Conservation (phyloP, 2,113 vertebrate species). For the Ammodramus savannarum region DNA sequence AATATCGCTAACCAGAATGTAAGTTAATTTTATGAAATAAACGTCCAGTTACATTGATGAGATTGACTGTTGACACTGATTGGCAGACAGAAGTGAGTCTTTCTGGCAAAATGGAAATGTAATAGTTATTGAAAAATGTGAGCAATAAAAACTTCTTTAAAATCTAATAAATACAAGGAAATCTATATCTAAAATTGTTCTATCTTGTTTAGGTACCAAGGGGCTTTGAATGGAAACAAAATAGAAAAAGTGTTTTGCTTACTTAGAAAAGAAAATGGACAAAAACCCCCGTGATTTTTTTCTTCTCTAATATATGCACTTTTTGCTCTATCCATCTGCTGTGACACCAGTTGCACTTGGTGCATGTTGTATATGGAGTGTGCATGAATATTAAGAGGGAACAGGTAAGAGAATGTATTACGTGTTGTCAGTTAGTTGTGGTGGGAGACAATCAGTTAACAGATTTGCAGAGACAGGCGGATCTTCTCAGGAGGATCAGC, state of each 20-base stretch:
- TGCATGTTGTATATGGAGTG: neutral
- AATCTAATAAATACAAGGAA: constrained; percentile 22
- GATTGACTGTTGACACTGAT: constrained; percentile 56
- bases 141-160: constrained; percentile 32
- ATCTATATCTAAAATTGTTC: neutral
- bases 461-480: neutral
- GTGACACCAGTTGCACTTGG: neutral
- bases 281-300: rapidly evolving
- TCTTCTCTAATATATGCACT: neutral
- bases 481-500: neutral
- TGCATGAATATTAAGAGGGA: constrained; percentile 4
- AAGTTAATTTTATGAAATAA: constrained; percentile 51
- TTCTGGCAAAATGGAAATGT: constrained; percentile 22
- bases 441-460: constrained; percentile 5
- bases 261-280: neutral
- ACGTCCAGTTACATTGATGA: constrained; percentile 36
- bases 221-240: neutral
- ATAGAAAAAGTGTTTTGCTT: neutral
- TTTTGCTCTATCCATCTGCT: neutral
- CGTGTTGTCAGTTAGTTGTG: neutral
- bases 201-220: neutral
- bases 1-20: neutral
- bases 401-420: neutral
- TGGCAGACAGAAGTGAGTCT: constrained; percentile 32
- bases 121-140: constrained; percentile 13